Base-by-base conservation (phyloP, 2,888 invertebrate species). In the Bedellia somnulentella region DNA sequence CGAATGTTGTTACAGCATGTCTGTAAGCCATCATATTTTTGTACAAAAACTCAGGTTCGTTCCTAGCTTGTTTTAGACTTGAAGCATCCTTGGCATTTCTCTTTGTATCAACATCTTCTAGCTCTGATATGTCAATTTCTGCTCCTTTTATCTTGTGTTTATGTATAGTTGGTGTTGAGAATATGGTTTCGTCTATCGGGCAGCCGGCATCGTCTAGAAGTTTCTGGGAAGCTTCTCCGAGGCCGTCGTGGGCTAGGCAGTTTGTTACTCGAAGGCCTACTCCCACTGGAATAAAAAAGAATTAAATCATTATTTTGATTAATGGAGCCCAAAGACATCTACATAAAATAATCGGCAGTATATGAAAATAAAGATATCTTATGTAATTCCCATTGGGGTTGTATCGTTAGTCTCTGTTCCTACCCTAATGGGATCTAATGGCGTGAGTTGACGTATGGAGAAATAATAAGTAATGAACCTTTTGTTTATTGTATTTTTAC, bases 241-340 rank as follows among this genome's bases (percentile, higher is more conserved):
- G 61, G 5, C 89, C 89, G 47, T 90, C 89, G 45, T 89, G 84
- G 0, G 89, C 89, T 3, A 83, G 64, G 55, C 90, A 90, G 48
- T 89, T 86, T 0, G 87, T 83, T 17, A 89, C 80, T 39, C 83
- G 80, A 33, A 87, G 82, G 16, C 86, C 87, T 36, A 88, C 82
- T 12, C 84, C 86, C 43, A 80, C 87, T 79, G 73, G 42, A 49
- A 79, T 48, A 30, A 23, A 16, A 36, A 33, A 6, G 16, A 22
- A 21, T 15, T 2, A 9, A 16, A 10, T 15, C 11, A 16, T 27
- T 10, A 27, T 9, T 16, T 15, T 18, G 5, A 26, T 26, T n/a
- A 24, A 8, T 24, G 11, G 5, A n/a, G 6, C 5, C 11, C 9
- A 24, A 24, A n/a, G 5, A 24, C 3, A 27, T 17, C 15, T 25